Evolutionary conservation across 2,888 invertebrate species (phyloP).

Genomic region (Coenonympha arcania): DNA sequence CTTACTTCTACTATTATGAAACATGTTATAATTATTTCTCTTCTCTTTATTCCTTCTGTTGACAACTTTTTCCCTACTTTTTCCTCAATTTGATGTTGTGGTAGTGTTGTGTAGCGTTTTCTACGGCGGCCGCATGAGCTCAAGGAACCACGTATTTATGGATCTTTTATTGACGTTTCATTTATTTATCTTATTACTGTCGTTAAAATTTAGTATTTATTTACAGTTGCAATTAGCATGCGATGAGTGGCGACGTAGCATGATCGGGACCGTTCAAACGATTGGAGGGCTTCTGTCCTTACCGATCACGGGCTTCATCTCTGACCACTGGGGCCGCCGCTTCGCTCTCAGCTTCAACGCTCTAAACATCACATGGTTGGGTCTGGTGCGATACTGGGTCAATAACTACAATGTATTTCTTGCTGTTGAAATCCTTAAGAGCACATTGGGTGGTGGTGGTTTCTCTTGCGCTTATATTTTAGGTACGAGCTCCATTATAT

Average conservation of each 20-base stretch:
- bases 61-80: no score
- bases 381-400: slow-evolving; percentile 74
- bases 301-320: slow-evolving; percentile 79
- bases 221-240: slow-evolving; percentile 76
- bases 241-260: slow-evolving; percentile 78
- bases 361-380: slow-evolving; percentile 75
- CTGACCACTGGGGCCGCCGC: slow-evolving; percentile 80
- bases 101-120: no score
- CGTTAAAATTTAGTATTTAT: neutral
- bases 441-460: slow-evolving; percentile 77
- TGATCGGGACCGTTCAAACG: slow-evolving; percentile 80
- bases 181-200: no score
- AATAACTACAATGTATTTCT: slow-evolving; percentile 77
- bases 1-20: no score
- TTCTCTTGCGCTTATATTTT: slow-evolving; percentile 81
- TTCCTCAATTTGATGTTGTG: no score
- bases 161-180: no score
- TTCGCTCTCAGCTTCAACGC: slow-evolving; percentile 72
- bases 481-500: slow-evolving; percentile 52
- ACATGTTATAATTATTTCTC: no score
- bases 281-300: slow-evolving; percentile 78
- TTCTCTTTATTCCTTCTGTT: no score
- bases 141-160: no score
- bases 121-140: no score
- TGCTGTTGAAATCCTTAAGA: slow-evolving; percentile 78